Conservation (phyloP, 2,888 invertebrate species). For the Psylliodes chrysocephalus region DNA sequence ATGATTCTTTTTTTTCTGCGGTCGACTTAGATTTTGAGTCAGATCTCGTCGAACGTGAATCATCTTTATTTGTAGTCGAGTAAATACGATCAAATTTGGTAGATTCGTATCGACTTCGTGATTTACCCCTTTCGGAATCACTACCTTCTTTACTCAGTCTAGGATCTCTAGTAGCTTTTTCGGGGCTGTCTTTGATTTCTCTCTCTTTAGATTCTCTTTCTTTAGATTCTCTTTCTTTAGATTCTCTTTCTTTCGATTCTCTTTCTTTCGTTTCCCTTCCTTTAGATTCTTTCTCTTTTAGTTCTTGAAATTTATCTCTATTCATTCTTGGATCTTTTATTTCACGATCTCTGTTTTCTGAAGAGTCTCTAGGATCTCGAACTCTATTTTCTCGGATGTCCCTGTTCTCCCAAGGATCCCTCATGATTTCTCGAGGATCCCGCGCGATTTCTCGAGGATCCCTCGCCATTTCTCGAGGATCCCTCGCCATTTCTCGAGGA, state of each 20-base stretch:
- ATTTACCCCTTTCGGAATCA: slow-evolving; percentile 4
- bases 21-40: slow-evolving; percentile 35
- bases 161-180: slow-evolving; percentile 25
- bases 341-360: slow-evolving; percentile 18
- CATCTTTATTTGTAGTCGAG: slow-evolving; percentile 40
- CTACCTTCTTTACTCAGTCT: slow-evolving; percentile 27
- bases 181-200: slow-evolving; percentile 7
- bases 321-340: slow-evolving; percentile 28
- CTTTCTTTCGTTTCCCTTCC: slow-evolving; percentile 17
- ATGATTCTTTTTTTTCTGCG: slow-evolving; percentile 55
- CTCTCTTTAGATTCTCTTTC: slow-evolving; percentile 24
- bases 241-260: too few species aligned
- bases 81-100: slow-evolving; percentile 47
- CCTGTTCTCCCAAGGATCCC: too few species aligned
- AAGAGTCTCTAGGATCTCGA: slow-evolving; percentile 27
- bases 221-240: slow-evolving; percentile 11
- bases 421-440: too few species aligned
- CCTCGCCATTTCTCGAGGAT: too few species aligned
- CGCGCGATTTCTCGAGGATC: too few species aligned
- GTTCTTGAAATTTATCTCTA: slow-evolving; percentile 19
- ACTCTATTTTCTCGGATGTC: slow-evolving; percentile 19
- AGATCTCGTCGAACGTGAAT: slow-evolving; percentile 32
- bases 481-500: too few species aligned
- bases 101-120: slow-evolving; percentile 22
- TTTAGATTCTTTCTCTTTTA: slow-evolving; percentile 7